Conservation (phyloP, 2,113 vertebrate species). For the Emydocephalus ijimae region DNA sequence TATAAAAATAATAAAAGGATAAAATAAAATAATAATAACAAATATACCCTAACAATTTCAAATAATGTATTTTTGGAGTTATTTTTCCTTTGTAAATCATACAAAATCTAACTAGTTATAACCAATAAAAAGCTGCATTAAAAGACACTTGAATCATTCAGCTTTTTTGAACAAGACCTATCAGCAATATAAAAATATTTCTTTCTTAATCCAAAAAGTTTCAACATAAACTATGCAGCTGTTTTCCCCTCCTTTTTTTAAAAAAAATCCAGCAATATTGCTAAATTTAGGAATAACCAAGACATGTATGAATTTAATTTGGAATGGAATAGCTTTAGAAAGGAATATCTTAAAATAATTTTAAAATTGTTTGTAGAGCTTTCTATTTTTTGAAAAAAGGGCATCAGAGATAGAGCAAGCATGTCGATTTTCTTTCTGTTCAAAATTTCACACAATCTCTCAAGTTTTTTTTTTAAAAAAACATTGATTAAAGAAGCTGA, state of each 20-base stretch:
- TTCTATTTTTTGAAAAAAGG: neutral
- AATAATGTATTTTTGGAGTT: neutral
- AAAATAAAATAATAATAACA: neutral
- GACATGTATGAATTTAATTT: neutral
- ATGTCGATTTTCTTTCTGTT: neutral
- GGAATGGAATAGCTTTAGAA: neutral
- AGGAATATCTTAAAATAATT: neutral
- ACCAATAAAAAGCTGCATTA: neutral
- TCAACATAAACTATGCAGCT: neutral
- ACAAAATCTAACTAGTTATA: neutral
- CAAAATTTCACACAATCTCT: neutral
- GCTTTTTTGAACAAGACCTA: neutral
- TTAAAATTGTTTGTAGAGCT: neutral
- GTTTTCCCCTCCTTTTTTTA: neutral
- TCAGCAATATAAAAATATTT: neutral
- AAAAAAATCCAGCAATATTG: neutral
- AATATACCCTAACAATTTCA: neutral
- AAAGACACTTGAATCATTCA: neutral
- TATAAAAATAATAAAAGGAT: neutral
- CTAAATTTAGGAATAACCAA: neutral
- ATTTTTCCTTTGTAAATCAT: neutral
- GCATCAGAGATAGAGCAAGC: neutral
- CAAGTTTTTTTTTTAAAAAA: neutral
- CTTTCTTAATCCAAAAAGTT: neutral
- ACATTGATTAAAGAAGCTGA: neutral